Conservation (phyloP, 2,888 invertebrate genomes). For the Hymenopus coronatus region DNA sequence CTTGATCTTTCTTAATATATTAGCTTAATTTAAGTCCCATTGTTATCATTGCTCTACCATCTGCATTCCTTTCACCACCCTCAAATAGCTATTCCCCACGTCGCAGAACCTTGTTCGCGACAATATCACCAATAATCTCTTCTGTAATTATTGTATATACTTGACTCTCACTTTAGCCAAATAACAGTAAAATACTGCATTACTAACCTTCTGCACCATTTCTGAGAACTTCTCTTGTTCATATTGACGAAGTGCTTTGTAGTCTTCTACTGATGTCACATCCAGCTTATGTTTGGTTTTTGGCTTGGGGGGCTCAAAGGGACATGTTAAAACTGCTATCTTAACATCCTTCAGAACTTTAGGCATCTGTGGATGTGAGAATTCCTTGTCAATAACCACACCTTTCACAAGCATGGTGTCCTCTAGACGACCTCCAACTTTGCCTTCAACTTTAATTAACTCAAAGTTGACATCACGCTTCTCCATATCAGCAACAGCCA, state of each 20-base stretch:
- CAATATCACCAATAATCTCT: too few species aligned
- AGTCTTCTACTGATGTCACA: slow-evolving; percentile 93
- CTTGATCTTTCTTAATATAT: too few species aligned
- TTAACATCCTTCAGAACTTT: slow-evolving; percentile 83
- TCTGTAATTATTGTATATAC: too few species aligned
- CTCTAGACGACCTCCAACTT: slow-evolving; percentile 94
- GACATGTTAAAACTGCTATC: slow-evolving; percentile 96
- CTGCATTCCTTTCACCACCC: too few species aligned
- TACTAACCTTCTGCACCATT: slow-evolving; percentile 73
- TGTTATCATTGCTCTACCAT: too few species aligned
- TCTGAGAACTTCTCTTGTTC: slow-evolving; percentile 93
- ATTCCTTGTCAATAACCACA: slow-evolving; percentile 96
- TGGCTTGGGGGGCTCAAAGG: slow-evolving; percentile 99
- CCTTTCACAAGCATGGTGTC: slow-evolving; percentile 95
- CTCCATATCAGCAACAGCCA: slow-evolving; percentile 92
- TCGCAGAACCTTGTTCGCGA: too few species aligned
- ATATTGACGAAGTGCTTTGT: slow-evolving; percentile 85
- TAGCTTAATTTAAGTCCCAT: too few species aligned
- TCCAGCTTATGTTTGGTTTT: slow-evolving; percentile 99
- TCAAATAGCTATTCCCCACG: too few species aligned
- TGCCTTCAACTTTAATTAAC: slow-evolving; percentile 96
- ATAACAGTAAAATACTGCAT: background rate
- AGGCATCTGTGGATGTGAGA: slow-evolving; percentile 99
- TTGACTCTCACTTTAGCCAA: too few species aligned
- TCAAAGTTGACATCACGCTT: slow-evolving; percentile 98